Percentiles rank a stretch among this genome's conserved stretches.
Evolutionary conservation across 1,140 invertebrate species (phyloP).

Genomic region (Drosophila kurseongensis): DNA sequence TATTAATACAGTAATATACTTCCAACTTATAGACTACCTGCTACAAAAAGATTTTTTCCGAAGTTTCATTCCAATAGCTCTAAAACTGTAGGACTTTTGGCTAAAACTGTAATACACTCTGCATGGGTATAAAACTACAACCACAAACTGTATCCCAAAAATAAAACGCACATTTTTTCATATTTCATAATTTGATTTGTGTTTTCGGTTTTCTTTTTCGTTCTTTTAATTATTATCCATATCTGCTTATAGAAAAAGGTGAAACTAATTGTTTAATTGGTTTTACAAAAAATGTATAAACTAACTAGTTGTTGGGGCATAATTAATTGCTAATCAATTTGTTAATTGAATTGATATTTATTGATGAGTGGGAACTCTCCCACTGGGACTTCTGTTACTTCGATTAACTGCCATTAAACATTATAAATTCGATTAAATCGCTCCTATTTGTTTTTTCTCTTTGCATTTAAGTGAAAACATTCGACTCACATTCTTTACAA

Average conservation of each 20-base stretch:
- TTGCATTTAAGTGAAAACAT: conserved; percentile 47
- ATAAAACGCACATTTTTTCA: conserved; percentile 43
- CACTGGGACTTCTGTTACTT: conserved; percentile 22
- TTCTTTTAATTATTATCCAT: conserved; percentile 73
- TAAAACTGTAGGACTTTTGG: too few relatives aligned
- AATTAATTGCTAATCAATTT: conserved; percentile 68
- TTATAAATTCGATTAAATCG: conserved; percentile 84
- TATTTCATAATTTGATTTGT: conserved; percentile 70
- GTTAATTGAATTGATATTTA: conserved; percentile 79
- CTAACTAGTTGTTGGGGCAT: conserved; percentile 67
- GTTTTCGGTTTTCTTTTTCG: conserved; percentile 6
- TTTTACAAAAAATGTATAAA: conserved; percentile 82
- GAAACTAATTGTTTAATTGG: conserved; percentile 71
- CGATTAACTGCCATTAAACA: conserved; percentile 79
- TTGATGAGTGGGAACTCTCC: conserved; percentile 35
- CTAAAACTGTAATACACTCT: too few relatives aligned
- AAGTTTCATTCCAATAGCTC: too few relatives aligned
- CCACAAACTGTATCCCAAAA: background rate
- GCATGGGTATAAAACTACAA: background rate
- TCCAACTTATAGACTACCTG: too few relatives aligned
- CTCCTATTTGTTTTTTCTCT: conserved; percentile 38
- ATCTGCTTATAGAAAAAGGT: conserved; percentile 74
- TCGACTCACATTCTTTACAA: conserved; percentile 10
- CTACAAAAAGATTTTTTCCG: too few relatives aligned
- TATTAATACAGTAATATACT: too few relatives aligned